These are phyloP conservation scores for Actinopyga echinites DNA, from an alignment of 53 echinoderm and acorn worm genomes.

Conservation along the genomic window DNA sequence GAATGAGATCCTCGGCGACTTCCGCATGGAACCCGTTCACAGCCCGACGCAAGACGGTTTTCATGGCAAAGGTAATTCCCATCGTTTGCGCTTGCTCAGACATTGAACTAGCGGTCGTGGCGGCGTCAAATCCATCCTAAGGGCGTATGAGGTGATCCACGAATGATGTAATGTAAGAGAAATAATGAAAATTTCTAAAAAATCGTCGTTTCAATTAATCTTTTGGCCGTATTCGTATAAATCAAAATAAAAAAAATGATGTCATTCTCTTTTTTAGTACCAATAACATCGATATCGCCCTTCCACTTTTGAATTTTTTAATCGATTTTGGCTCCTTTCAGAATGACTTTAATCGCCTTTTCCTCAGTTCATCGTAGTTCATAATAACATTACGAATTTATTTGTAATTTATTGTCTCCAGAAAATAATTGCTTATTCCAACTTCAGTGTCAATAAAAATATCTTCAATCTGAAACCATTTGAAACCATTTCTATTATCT, in stretches of 20 bases:
- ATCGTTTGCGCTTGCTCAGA: neutral
- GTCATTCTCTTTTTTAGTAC: neutral
- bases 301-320: neutral
- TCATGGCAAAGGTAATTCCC: neutral
- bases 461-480: too few relatives aligned
- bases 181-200: too few relatives aligned
- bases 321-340: too few relatives aligned
- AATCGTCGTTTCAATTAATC: too few relatives aligned
- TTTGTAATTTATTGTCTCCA: too few relatives aligned
- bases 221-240: too few relatives aligned
- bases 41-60: conserved; percentile 8
- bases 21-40: conserved; percentile 35
- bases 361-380: too few relatives aligned
- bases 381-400: too few relatives aligned
- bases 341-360: too few relatives aligned
- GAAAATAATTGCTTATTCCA: too few relatives aligned
- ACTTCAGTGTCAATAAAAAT: too few relatives aligned
- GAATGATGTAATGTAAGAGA: neutral
- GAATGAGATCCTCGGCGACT: neutral
- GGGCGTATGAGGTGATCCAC: neutral
- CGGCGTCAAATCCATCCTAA: conserved; percentile 12
- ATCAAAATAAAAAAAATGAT: neutral
- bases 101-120: neutral
- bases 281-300: neutral
- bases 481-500: too few relatives aligned